phyloP scores from a whole-genome alignment of 1,140 invertebrate species.

The Drosophila takahashii region DNA sequence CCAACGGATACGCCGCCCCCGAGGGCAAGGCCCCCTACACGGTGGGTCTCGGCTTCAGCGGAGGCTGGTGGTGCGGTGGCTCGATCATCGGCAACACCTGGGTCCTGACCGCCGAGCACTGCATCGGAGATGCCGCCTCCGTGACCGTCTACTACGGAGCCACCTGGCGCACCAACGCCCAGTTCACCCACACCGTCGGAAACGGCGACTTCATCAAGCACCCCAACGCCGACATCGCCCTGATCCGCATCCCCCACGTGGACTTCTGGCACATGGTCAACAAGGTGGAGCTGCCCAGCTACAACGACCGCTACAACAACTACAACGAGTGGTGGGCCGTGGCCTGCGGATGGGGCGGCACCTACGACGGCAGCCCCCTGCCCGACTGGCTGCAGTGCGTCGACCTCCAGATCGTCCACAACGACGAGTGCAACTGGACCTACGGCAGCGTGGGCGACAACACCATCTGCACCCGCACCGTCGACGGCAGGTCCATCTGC shows the following conservation, averaged over 20 bases:
- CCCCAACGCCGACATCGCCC: conserved; percentile 34
- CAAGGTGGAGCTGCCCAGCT: conserved; percentile 58
- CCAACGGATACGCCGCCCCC: conserved; percentile 61
- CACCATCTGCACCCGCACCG: conserved; percentile 60
- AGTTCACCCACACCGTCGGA: conserved; percentile 46
- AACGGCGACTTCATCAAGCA: conserved; percentile 50
- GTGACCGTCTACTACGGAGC: conserved; percentile 63
- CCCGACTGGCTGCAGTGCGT: conserved; percentile 55
- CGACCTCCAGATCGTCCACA: conserved; percentile 58
- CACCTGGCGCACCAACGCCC: conserved; percentile 54
- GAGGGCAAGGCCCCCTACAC: conserved; percentile 86
- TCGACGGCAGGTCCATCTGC: conserved; percentile 71
- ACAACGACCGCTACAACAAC: conserved; percentile 52
- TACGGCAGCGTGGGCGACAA: conserved; percentile 40
- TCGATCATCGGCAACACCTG: conserved; percentile 85
- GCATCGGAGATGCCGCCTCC: conserved; percentile 54
- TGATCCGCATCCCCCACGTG: conserved; percentile 49
- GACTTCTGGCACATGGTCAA: conserved; percentile 60
- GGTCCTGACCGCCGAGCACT: conserved; percentile 87
- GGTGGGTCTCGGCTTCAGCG: conserved; percentile 81
- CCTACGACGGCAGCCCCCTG: conserved; percentile 47
- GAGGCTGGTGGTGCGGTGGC: conserved; percentile 79
- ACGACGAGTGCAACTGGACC: conserved; percentile 29
- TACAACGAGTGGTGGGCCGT: conserved; percentile 50
- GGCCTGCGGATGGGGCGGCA: conserved; percentile 63